Conservation (phyloP, 2,113 vertebrate genomes). For the Mixornis gularis region DNA sequence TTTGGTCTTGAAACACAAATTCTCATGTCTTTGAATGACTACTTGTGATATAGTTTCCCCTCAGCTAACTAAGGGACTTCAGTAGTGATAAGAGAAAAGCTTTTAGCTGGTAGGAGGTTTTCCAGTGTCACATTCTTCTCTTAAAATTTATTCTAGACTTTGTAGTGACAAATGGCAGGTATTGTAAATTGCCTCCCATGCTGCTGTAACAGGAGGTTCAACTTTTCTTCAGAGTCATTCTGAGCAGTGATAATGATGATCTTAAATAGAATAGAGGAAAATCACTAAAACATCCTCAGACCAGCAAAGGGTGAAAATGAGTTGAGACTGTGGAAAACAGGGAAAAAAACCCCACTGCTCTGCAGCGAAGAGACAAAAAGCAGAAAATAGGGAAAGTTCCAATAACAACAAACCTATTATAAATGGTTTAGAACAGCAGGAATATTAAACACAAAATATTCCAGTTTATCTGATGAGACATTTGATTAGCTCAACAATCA, state of each 20-base stretch:
- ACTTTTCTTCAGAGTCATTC: neutral
- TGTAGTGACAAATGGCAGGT: neutral
- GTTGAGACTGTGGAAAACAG: neutral
- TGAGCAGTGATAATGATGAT: neutral
- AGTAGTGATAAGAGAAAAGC: neutral
- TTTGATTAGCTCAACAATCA: neutral
- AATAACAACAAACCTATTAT: neutral
- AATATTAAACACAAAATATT: neutral
- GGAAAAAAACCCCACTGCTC: fast-evolving
- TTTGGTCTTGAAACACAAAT: neutral
- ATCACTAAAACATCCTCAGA: neutral
- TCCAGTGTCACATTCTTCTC: neutral
- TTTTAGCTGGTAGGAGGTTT: neutral
- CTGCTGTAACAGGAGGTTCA: neutral
- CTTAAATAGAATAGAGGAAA: neutral
- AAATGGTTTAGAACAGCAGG: neutral
- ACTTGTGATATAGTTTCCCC: neutral
- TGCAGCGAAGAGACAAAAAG: neutral
- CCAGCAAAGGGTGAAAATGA: neutral
- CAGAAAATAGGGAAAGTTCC: neutral
- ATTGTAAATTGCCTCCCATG: neutral
- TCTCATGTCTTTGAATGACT: neutral
- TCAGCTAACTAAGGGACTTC: neutral
- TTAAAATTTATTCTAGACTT: neutral
- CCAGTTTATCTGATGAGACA: neutral